phyloP scores from a whole-genome alignment of 2,888 invertebrate species.

The Plebejus argus region DNA sequence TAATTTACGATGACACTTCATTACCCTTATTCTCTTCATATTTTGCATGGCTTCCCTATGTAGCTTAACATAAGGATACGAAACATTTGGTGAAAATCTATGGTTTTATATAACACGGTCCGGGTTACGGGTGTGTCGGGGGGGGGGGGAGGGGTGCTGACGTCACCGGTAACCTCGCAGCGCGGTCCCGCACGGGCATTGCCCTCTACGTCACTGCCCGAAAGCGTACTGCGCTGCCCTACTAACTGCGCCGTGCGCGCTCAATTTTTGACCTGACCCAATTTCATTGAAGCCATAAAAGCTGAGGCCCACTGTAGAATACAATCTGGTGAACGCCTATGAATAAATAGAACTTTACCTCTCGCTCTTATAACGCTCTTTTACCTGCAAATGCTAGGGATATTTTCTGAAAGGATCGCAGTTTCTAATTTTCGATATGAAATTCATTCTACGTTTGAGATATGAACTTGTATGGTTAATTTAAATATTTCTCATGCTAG shows the following conservation, averaged over 20 bases:
- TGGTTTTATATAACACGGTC: constrained; percentile 8
- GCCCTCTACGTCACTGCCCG: constrained; percentile 53
- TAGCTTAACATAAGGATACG: background rate
- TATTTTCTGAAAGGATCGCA: background rate
- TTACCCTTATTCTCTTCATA: background rate
- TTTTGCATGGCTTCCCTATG: background rate
- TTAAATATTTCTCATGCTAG: no score
- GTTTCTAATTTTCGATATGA: background rate
- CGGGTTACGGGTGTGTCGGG: background rate
- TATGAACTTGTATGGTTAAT: background rate
- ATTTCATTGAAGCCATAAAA: constrained; percentile 23
- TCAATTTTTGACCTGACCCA: constrained; percentile 35
- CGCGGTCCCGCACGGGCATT: constrained; percentile 55
- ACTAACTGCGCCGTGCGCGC: constrained; percentile 30
- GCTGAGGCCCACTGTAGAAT: background rate
- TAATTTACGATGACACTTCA: background rate
- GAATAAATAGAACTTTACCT: no score
- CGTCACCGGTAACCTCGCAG: constrained; percentile 43
- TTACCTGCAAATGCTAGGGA: no score
- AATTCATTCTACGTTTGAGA: background rate
- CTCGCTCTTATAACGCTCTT: no score
- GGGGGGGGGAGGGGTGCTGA: background rate
- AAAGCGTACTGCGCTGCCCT: constrained; percentile 30
- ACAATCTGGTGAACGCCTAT: no score
- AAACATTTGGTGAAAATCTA: constrained; percentile 18